Base-by-base conservation (phyloP, 2,797 vertebrate genomes). In the Phoebastria nigripes region DNA sequence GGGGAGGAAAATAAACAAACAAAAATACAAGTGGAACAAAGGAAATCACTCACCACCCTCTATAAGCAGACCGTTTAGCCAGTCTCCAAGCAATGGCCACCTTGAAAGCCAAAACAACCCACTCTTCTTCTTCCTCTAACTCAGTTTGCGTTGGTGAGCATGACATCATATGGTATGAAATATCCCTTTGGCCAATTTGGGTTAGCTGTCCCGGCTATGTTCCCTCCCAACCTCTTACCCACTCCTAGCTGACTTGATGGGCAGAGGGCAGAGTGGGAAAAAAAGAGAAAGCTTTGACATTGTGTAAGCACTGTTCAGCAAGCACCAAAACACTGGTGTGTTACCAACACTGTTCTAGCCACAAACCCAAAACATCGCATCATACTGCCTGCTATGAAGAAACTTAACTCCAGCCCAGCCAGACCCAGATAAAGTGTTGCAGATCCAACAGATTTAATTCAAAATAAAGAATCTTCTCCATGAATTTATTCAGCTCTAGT, bases 51-150 rank as follows among this genome's bases (percentile, higher is more conserved):
- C 52, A 62, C 5, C 12, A 46, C 9, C 8, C 8, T 41, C 12
- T 15, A 56, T 19, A 67, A 56, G 16, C 26, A 67, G 25, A n/a
- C 4, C 0, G 1, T 16, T 8, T 51, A 47, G 2, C 10, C 15
- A 42, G 10, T 55, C 28, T 84, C 5, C 14, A 77, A 69, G 12
- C 8, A 67, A 56, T 7, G 16, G 4, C 6, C 11, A 17, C 20
- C 14, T 9, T n/a, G 56, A 73, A 92, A 90, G 3, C 8, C 21
- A 59, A 62, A 89, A n/a, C 0, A 3, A 65, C 21, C 4, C 26
- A 26, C 13, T n/a, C 0, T 42, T 55, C 22, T 46, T 51, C 29
- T 20, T 52, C n/a, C 15, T 72, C 46, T 52, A 37, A 4, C 11
- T 79, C 7, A 15, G 8, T 80, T 66, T 41, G 9, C 24, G 31